Evolutionary conservation across 2,797 vertebrate genomes (phyloP).

Genomic region (Poecilia wingei): DNA sequence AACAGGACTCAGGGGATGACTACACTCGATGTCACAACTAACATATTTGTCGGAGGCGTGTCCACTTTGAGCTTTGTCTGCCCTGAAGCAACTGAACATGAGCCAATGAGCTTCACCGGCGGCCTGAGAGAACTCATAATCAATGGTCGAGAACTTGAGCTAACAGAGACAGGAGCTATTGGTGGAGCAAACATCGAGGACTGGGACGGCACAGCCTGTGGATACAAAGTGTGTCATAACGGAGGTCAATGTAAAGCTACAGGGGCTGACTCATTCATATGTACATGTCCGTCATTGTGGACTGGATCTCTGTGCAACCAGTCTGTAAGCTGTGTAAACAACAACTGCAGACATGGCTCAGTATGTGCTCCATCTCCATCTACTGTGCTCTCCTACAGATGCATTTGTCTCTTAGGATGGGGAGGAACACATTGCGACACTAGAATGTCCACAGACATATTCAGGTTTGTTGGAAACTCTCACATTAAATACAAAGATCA

Average conservation of each 20-base stretch:
- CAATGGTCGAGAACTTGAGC: constrained; percentile 82
- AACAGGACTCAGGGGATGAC: constrained; percentile 77
- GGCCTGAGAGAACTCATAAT: constrained; percentile 82
- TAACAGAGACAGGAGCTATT: constrained; percentile 80
- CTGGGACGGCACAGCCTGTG: constrained; percentile 87
- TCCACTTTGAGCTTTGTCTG: constrained; percentile 80
- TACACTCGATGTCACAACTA: constrained; percentile 77
- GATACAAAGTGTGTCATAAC: constrained; percentile 85
- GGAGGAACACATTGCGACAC: constrained; percentile 80
- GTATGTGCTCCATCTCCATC: constrained; percentile 77
- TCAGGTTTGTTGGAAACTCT: constrained; percentile 83
- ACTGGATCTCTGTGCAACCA: constrained; percentile 80
- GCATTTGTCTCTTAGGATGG: constrained; percentile 84
- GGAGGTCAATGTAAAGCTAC: constrained; percentile 75
- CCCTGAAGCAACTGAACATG: constrained; percentile 76
- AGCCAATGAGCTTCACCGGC: constrained; percentile 83
- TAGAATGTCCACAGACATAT: constrained; percentile 68
- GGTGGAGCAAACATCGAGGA: constrained; percentile 86
- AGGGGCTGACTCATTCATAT: constrained; percentile 72
- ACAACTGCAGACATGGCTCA: constrained; percentile 78
- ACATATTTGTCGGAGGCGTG: constrained; percentile 87
- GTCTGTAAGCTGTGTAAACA: constrained; percentile 76
- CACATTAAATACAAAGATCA: constrained; percentile 85
- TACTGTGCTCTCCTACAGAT: constrained; percentile 75
- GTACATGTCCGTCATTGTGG: constrained; percentile 81